phyloP scores from a whole-genome alignment of 2,113 vertebrate genomes.

The Hydropotes inermis region DNA sequence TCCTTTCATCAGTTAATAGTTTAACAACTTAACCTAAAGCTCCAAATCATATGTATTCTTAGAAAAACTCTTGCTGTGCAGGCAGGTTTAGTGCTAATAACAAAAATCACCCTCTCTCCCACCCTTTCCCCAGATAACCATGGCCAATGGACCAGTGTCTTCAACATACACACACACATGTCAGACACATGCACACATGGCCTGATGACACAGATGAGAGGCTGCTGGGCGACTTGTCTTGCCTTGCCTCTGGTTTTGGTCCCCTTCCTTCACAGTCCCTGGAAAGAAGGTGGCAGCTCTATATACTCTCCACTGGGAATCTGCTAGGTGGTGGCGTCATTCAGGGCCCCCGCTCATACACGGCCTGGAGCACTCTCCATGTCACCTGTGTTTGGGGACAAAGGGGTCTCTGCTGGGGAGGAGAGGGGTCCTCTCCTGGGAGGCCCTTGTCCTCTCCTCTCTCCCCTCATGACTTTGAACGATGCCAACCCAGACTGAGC shows the following conservation, averaged over 20 bases:
- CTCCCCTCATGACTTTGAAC: fast-evolving
- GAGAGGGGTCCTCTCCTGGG: background rate
- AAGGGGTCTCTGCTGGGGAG: background rate
- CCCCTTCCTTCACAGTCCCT: background rate
- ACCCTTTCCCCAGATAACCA: background rate
- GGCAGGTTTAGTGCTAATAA: background rate
- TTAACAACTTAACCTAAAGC: background rate
- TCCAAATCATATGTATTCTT: background rate
- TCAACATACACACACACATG: too few species aligned
- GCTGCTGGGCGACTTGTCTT: background rate
- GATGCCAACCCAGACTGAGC: too few species aligned
- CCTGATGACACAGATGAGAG: background rate
- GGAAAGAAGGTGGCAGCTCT: background rate
- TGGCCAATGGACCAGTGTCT: background rate
- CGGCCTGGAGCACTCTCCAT: fast-evolving
- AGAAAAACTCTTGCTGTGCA: background rate
- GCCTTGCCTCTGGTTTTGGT: background rate
- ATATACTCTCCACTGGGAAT: fast-evolving
- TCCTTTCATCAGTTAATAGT: background rate
- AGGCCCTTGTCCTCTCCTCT: background rate
- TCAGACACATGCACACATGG: fast-evolving
- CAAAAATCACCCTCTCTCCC: background rate
- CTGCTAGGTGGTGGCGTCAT: background rate
- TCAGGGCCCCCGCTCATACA: too few species aligned
- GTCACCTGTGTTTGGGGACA: background rate